Percentiles rank a stretch among this genome's conserved stretches.
phyloP scores from a whole-genome alignment of 2,797 vertebrate species.

The Phoebastria nigripes region DNA sequence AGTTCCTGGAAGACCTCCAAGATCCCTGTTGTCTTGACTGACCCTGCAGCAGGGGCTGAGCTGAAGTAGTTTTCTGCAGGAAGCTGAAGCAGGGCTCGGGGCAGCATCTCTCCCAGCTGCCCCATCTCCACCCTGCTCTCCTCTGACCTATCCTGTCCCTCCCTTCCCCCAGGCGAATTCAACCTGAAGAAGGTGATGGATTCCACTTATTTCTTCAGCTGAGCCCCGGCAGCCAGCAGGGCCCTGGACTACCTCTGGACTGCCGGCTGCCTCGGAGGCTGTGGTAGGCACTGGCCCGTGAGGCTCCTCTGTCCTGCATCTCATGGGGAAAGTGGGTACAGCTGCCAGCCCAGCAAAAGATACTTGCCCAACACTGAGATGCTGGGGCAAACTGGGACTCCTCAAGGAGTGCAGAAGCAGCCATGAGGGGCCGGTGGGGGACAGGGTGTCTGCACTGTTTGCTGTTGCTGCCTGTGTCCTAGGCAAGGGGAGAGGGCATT shows the following conservation, averaged over 20 bases:
- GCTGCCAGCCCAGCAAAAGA: not conserved
- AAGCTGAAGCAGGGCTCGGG: not conserved
- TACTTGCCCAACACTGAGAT: not conserved
- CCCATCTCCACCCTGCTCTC: not conserved
- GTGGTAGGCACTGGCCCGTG: rapidly evolving
- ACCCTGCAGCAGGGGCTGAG: not conserved
- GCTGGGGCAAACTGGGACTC: not conserved
- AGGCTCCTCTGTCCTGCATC: not conserved
- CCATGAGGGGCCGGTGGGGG: rapidly evolving
- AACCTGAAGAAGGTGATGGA: slow-evolving; percentile 85
- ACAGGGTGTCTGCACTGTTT: not conserved
- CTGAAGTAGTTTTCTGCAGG: not conserved
- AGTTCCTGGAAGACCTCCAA: not conserved
- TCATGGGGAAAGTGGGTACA: rapidly evolving
- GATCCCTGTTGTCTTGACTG: not conserved
- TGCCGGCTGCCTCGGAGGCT: not conserved
- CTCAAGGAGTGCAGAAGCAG: not conserved
- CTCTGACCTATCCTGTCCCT: not conserved
- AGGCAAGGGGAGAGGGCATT: not conserved
- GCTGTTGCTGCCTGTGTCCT: not conserved
- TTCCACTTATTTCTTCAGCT: slow-evolving; percentile 97
- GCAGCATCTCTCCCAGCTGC: not conserved
- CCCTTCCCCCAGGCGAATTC: slow-evolving; percentile 80
- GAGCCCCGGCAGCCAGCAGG: slow-evolving; percentile 10
- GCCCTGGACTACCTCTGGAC: not conserved